These are phyloP conservation scores for Prolemur simus DNA, from an alignment of 2,113 vertebrate genomes.

Conservation along the genomic window DNA sequence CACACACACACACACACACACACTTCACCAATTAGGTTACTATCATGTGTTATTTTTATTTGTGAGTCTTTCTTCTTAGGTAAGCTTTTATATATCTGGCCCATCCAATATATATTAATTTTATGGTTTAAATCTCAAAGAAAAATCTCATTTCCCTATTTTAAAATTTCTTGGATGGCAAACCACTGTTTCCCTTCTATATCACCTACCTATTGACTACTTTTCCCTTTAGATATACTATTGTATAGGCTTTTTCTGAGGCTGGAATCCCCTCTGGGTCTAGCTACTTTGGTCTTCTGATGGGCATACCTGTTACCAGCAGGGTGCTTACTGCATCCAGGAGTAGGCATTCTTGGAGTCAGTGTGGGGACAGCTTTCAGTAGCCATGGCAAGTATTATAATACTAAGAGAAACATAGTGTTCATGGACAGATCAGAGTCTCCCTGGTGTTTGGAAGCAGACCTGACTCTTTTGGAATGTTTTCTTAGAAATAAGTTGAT, in stretches of 20 bases:
- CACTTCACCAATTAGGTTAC: not conserved
- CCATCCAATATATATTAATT: not conserved
- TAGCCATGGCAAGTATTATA: not conserved
- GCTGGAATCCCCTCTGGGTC: not conserved
- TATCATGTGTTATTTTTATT: not conserved
- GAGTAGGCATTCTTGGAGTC: not conserved
- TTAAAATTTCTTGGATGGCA: not conserved
- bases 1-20: no score
- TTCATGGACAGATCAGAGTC: not conserved
- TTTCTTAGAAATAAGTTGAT: conserved; percentile 63
- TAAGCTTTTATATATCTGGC: not conserved
- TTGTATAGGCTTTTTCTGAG: not conserved
- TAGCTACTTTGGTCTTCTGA: not conserved
- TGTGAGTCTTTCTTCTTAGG: not conserved
- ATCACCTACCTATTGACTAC: not conserved
- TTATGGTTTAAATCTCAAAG: not conserved
- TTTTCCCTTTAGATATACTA: not conserved
- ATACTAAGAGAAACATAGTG: not conserved
- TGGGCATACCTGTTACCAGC: not conserved
- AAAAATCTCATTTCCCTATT: not conserved
- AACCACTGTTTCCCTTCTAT: not conserved
- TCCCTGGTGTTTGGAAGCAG: not conserved
- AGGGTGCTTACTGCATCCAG: not conserved
- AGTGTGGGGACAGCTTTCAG: not conserved
- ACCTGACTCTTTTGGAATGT: conserved; percentile 12